phyloP scores from a whole-genome alignment of 2,888 invertebrate species.

The Drosophila affinis region DNA sequence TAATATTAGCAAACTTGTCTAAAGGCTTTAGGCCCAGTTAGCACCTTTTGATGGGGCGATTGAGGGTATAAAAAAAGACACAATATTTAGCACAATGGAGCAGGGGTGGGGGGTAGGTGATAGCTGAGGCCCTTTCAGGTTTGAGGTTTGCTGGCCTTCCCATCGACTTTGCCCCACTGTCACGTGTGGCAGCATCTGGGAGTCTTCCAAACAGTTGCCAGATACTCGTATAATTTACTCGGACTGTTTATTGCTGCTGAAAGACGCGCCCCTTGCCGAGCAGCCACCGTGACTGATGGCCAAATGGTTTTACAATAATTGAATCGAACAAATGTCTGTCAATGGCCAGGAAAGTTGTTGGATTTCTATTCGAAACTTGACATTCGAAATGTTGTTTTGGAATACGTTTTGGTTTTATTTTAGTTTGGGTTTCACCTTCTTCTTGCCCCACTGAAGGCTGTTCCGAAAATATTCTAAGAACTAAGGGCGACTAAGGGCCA shows the following conservation, averaged over 20 bases:
- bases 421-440: not conserved
- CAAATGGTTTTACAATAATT: slow-evolving; percentile 48
- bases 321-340: slow-evolving; percentile 68
- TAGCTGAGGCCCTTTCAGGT: not conserved
- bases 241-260: slow-evolving; percentile 36
- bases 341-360: slow-evolving; percentile 40
- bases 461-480: slow-evolving; percentile 6
- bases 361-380: slow-evolving; percentile 18
- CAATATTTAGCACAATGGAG: not conserved
- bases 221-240: slow-evolving; percentile 15
- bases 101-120: not conserved
- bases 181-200: slow-evolving; percentile 14
- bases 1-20: slow-evolving; percentile 31
- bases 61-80: slow-evolving; percentile 33
- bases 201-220: slow-evolving; percentile 35
- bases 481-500: slow-evolving; percentile 19
- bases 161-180: slow-evolving; percentile 26
- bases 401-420: slow-evolving; percentile 9
- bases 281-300: slow-evolving; percentile 42
- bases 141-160: not conserved
- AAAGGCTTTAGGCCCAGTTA: slow-evolving; percentile 31
- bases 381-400: slow-evolving; percentile 15
- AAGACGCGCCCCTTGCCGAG: slow-evolving; percentile 48
- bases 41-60: slow-evolving; percentile 41
- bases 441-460: not conserved